Evolutionary conservation across 1,140 invertebrate species (phyloP).

Genomic region (Oscheius sp.): DNA sequence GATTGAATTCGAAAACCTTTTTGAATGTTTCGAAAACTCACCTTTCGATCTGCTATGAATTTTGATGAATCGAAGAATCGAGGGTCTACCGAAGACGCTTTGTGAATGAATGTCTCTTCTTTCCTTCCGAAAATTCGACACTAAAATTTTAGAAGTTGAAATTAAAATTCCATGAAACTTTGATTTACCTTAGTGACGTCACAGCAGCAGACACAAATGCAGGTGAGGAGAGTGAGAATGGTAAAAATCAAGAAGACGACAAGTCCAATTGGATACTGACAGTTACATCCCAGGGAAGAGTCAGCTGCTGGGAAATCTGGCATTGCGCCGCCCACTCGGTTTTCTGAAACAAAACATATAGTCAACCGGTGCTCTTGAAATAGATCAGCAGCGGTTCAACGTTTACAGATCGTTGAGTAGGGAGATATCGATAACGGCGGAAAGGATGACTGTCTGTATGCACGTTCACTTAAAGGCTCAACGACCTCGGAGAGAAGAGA

Average conservation of each 20-base stretch:
- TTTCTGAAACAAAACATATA: not conserved
- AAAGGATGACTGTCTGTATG: no score
- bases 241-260: slow-evolving; percentile 25
- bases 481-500: not conserved
- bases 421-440: no score
- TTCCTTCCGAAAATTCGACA: slow-evolving; percentile 8
- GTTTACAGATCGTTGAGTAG: no score
- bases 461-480: no score
- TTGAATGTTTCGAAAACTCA: slow-evolving; percentile 6
- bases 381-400: no score
- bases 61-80: slow-evolving; percentile 15
- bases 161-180: not conserved
- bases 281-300: slow-evolving; percentile 6
- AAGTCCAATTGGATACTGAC: slow-evolving; percentile 24
- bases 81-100: slow-evolving; percentile 11
- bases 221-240: slow-evolving; percentile 9
- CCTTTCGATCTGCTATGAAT: slow-evolving; percentile 20
- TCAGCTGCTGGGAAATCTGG: not conserved
- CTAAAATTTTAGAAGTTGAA: not conserved
- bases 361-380: no score
- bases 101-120: slow-evolving; percentile 9
- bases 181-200: slow-evolving; percentile 8
- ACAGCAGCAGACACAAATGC: slow-evolving; percentile 26
- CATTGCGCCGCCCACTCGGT: not conserved
- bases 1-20: not conserved